Evolutionary conservation across 2,113 vertebrate species (phyloP).

Genomic region (Nothocercus julius): DNA sequence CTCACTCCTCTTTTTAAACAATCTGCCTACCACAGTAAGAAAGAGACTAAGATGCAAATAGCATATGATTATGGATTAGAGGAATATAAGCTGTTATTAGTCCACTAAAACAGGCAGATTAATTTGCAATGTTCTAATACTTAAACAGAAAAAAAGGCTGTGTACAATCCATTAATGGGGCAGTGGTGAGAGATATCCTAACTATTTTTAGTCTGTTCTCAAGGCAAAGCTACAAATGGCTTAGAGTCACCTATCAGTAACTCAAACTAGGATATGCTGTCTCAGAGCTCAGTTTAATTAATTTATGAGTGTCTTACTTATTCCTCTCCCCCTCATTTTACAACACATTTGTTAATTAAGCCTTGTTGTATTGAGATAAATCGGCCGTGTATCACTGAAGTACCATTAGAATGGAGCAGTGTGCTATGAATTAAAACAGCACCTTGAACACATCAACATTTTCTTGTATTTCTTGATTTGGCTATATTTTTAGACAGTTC

Average conservation of each 20-base stretch:
- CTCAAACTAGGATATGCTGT: accelerated
- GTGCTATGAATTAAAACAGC: not conserved
- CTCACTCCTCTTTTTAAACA: not conserved
- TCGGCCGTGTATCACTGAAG: not conserved
- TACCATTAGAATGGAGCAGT: not conserved
- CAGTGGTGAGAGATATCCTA: not conserved
- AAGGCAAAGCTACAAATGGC: not conserved
- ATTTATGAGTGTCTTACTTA: not conserved
- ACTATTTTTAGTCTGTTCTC: slow-evolving; percentile 19
- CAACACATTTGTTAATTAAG: not conserved
- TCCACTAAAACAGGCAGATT: not conserved
- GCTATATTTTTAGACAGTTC: not conserved
- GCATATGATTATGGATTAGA: not conserved
- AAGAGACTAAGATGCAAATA: not conserved
- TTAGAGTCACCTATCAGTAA: not conserved
- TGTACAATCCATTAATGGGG: not conserved
- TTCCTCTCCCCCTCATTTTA: not conserved
- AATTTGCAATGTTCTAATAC: not conserved
- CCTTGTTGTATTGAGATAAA: not conserved
- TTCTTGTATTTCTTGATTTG: not conserved
- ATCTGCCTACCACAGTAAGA: not conserved
- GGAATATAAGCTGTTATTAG: not conserved
- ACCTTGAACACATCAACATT: not conserved
- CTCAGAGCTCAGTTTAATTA: not conserved
- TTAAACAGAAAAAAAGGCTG: not conserved